A percentile compares a stretch with the other conserved stretches of the same genome.
Evolutionary conservation across 2,888 invertebrate species (phyloP).

Genomic region (Tetranychus piercei): DNA sequence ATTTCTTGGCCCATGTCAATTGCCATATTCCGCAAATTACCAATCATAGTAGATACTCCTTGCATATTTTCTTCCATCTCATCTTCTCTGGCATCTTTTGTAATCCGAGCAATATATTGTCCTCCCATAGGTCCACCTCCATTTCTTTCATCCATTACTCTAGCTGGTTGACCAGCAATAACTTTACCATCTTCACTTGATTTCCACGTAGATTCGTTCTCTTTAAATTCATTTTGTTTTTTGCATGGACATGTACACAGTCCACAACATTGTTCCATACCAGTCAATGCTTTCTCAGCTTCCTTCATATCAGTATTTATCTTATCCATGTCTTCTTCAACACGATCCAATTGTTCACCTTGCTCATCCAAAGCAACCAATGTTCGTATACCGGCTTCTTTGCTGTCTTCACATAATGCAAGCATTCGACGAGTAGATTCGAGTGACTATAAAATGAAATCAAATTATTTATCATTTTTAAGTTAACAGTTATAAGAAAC

Average conservation of each 20-base stretch:
- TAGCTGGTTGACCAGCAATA: slow-evolving; percentile 79
- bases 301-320: slow-evolving; percentile 99
- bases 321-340: slow-evolving; percentile 99
- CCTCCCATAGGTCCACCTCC: slow-evolving; percentile 67
- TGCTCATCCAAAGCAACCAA: slow-evolving; percentile 99
- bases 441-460: slow-evolving; percentile 30
- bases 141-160: slow-evolving; percentile 84
- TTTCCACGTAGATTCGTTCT: slow-evolving; percentile 97
- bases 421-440: slow-evolving; percentile 34
- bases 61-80: slow-evolving; percentile 99
- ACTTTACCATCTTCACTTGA: slow-evolving; percentile 96
- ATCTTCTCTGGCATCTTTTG: slow-evolving; percentile 88
- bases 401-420: slow-evolving; percentile 57
- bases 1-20: slow-evolving; percentile 97
- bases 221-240: slow-evolving; percentile 71
- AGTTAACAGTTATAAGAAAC: not conserved
- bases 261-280: slow-evolving; percentile 99
- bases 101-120: slow-evolving; percentile 90
- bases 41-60: slow-evolving; percentile 91
- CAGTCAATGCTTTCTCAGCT: slow-evolving; percentile 97
- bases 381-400: slow-evolving; percentile 99
- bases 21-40: slow-evolving; percentile 97
- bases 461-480: not conserved
- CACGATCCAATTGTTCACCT: slow-evolving; percentile 99
- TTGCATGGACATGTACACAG: slow-evolving; percentile 96